A percentile compares a stretch with the other conserved stretches of the same genome.
Conservation (phyloP, 2,113 vertebrate species). For the Tyrannus savana region DNA sequence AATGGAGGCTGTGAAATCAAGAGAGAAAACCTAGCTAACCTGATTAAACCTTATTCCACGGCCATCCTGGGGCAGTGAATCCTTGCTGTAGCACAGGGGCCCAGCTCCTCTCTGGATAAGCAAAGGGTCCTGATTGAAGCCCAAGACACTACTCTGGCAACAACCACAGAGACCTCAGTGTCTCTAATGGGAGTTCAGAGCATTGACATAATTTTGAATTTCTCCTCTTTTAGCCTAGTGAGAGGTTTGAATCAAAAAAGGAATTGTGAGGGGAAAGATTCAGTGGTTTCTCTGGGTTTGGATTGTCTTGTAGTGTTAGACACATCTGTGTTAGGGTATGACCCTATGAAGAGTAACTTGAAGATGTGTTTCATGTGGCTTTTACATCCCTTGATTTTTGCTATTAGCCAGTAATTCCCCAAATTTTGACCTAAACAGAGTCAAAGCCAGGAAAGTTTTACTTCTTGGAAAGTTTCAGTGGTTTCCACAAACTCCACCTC, state of each 20-base stretch:
- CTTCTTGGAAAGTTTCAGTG: constrained; percentile 18
- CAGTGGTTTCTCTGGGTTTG: neutral
- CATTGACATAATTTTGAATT: constrained; percentile 9
- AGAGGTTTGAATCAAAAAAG: neutral
- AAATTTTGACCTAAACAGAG: neutral
- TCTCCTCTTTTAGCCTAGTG: neutral
- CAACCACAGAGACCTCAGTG: neutral
- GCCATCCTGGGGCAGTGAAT: neutral
- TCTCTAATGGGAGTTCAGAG: neutral
- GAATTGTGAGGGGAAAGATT: neutral
- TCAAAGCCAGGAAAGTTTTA: constrained; percentile 40
- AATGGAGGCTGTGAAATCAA: constrained; percentile 72
- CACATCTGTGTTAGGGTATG: neutral
- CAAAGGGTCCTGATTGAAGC: neutral
- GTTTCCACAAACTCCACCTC: neutral
- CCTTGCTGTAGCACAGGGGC: neutral
- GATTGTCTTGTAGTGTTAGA: neutral
- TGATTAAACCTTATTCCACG: constrained; percentile 50
- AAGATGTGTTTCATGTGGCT: neutral
- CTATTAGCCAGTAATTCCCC: neutral
- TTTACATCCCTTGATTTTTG: neutral
- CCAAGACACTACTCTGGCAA: neutral
- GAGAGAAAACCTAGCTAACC: constrained; percentile 65
- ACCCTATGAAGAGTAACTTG: neutral
- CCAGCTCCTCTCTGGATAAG: neutral